These are phyloP conservation scores for Scrobipalpa costella DNA, from an alignment of 2,888 invertebrate species.

Conservation along the genomic window DNA sequence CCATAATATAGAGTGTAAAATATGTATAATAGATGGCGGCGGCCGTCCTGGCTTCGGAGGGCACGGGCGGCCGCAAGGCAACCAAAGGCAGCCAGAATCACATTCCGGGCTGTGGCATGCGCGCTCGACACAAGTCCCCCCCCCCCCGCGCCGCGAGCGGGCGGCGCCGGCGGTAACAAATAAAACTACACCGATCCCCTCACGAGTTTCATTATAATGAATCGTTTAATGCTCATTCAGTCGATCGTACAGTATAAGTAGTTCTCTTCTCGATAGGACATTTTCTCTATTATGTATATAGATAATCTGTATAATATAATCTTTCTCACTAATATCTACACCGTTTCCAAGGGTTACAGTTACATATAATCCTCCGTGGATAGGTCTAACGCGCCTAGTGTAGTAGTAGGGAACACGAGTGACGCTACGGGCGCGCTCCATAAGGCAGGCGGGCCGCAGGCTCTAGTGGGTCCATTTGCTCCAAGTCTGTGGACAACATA, in stretches of 20 bases:
- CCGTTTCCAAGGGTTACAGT: conserved; percentile 76
- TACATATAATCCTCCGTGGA: conserved; percentile 67
- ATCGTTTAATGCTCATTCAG: conserved; percentile 73
- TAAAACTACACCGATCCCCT: conserved; percentile 68
- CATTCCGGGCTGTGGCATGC: conserved; percentile 70
- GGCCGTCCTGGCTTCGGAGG: conserved; percentile 51
- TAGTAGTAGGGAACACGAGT: conserved; percentile 38
- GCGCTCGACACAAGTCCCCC: conserved; percentile 21
- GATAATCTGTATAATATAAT: conserved; percentile 80
- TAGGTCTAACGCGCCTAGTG: conserved; percentile 40
- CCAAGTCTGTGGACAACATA: conserved; percentile 63
- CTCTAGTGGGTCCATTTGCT: conserved; percentile 77
- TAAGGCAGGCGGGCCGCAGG: conserved; percentile 41
- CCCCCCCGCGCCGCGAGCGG: conserved; percentile 35
- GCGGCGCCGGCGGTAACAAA: conserved; percentile 58
- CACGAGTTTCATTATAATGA: conserved; percentile 67
- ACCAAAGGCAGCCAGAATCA: conserved; percentile 69
- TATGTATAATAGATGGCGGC: conserved; percentile 63
- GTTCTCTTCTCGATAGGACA: conserved; percentile 75
- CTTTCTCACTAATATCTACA: conserved; percentile 81
- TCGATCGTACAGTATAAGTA: conserved; percentile 74
- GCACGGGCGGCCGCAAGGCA: conserved; percentile 59
- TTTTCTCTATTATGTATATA: conserved; percentile 79
- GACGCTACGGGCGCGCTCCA: conserved; percentile 44
- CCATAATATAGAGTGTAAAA: conserved; percentile 78